phyloP scores from a whole-genome alignment of 2,113 vertebrate genomes.

The Probosciger aterrimus region DNA sequence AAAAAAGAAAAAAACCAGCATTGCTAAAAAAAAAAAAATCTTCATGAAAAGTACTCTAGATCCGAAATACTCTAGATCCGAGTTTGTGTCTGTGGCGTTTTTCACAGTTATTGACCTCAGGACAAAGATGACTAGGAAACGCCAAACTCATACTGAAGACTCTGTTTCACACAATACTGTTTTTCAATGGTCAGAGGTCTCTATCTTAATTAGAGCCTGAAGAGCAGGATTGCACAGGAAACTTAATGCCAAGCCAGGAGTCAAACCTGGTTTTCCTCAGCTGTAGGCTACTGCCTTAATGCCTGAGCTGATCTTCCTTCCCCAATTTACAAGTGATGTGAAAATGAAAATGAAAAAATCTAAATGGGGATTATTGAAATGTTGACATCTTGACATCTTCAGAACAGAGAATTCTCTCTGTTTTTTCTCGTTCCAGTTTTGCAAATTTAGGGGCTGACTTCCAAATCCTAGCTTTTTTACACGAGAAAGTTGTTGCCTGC shows the following conservation, averaged over 20 bases:
- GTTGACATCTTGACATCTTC: not conserved
- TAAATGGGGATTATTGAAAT: not conserved
- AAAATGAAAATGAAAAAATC: not conserved
- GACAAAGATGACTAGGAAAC: not conserved
- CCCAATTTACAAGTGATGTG: not conserved
- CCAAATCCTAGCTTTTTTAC: not conserved
- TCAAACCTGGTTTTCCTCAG: not conserved
- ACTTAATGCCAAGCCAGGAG: not conserved
- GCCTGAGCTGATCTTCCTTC: not conserved
- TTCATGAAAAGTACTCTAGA: not conserved
- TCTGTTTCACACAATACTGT: fast-evolving
- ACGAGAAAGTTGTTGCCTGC: fast-evolving
- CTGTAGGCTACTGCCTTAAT: not conserved
- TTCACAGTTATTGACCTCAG: not conserved
- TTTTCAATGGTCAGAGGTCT: not conserved
- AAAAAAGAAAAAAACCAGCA: not conserved
- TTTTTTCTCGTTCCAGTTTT: not conserved
- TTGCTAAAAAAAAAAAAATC: too few relatives aligned
- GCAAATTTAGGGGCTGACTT: not conserved
- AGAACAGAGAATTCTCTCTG: not conserved
- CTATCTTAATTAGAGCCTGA: not conserved
- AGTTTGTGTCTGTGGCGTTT: not conserved
- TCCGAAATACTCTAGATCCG: fast-evolving
- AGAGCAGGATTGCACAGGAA: not conserved
- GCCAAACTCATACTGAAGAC: not conserved